Evolutionary conservation across 2,888 invertebrate genomes (phyloP).

Genomic region (Eustalomyia histrio): DNA sequence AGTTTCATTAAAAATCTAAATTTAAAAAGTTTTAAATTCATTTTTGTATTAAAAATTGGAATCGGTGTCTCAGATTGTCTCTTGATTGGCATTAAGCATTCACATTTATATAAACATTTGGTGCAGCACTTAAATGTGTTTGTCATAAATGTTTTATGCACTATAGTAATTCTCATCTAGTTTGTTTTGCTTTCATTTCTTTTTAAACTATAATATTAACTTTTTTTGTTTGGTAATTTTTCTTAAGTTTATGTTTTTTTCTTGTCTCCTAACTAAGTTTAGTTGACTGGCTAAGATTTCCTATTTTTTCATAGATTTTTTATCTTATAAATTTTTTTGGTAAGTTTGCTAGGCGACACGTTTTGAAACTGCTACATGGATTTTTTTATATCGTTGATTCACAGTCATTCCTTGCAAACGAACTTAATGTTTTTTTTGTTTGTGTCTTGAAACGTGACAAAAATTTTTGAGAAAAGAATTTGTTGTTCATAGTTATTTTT

Average conservation of each 20-base stretch:
- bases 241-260: constrained; percentile 1
- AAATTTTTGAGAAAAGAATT: constrained; percentile 48
- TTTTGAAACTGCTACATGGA: constrained; percentile 36
- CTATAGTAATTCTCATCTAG: constrained; percentile 48
- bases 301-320: constrained; percentile 1
- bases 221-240: constrained; percentile 10
- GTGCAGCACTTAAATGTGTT: constrained; percentile 26
- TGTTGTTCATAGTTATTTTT: constrained; percentile 17
- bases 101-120: neutral
- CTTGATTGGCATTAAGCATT: neutral
- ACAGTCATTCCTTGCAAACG: constrained; percentile 16
- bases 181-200: constrained; percentile 27
- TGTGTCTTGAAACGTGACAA: constrained; percentile 59
- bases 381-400: neutral
- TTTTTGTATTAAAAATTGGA: too few relatives aligned
- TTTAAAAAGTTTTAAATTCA: too few relatives aligned
- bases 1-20: too few relatives aligned
- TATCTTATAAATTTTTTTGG: constrained; percentile 4
- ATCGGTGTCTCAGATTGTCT: too few relatives aligned
- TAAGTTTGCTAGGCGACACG: constrained; percentile 55
- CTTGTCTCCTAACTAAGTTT: constrained; percentile 13
- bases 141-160: constrained; percentile 44
- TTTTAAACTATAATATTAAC: constrained; percentile 4
- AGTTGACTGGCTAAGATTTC: constrained; percentile 28
- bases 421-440: constrained; percentile 30